Base-by-base conservation (phyloP, 1,140 invertebrate species). In the Nomia melanderi region DNA sequence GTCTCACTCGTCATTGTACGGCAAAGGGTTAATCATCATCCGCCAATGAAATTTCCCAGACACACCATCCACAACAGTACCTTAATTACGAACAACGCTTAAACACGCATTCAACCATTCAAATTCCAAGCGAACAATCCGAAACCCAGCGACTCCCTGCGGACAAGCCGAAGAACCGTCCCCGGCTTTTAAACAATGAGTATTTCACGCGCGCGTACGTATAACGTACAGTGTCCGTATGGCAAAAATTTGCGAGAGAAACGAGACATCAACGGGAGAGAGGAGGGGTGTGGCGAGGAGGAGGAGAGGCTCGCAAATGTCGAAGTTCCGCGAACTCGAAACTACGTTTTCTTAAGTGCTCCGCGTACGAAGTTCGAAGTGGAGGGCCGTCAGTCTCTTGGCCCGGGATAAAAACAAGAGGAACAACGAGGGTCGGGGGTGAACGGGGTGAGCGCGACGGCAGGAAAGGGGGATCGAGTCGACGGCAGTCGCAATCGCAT, bases 181-280 rank as follows among this genome's bases (percentile, higher is more conserved):
- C 23, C 70, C 7, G 23, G 31, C 20, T 11, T 53, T 53, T 14
- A 17, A 29, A 44, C 63, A 56, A 69, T 75, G 73, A 75, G 73
- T 75, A 75, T 75, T 75, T 47, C 33, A 54, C 33, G 60, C 47
- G 20, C 25, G 54, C 44, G 64, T 57, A 75, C 73, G 64, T 75
- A 69, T 75, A 69, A 75, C 73, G 54, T 75, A 67, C 73, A 75
- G 47, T 33, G 27, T 44, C 27, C 27, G 50, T 66, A 57, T 63
- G 70, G 70, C 39, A 54, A 54, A n/a, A 14, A 79, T 60, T 60
- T 67, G 44, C 63, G 50, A 69, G 14, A 4, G 12, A 60, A 0
- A 25, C 20, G 27, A 54, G 7, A 20, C 12, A 17, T 44, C 41
- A 17, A 9, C 36, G 41, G 41, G 14, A 17, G n/a, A n/a, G n/a